Conservation (phyloP, 1,140 invertebrate genomes). For the Hermatobates lingyangjiaoensis region DNA sequence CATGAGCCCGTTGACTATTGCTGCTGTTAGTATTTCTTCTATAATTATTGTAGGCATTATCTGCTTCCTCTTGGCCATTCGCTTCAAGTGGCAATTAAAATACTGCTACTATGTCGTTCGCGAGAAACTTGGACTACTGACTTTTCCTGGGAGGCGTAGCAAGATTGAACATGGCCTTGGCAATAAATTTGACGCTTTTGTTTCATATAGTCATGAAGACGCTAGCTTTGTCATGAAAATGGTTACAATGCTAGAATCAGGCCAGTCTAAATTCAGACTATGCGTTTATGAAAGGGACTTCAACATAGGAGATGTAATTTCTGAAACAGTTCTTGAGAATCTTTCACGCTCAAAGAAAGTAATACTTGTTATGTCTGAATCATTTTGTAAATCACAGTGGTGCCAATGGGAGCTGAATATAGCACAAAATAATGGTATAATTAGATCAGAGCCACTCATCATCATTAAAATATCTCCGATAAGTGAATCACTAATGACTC, state of each 20-base stretch:
- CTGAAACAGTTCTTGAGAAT: conserved; percentile 35
- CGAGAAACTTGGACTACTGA: too few species aligned
- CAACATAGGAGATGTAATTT: conserved; percentile 36
- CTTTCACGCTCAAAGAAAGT: conserved; percentile 37
- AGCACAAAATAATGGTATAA: conserved; percentile 25
- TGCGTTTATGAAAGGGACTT: conserved; percentile 47
- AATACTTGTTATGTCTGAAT: conserved; percentile 38
- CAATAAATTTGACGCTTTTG: conserved; percentile 41
- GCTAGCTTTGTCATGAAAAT: conserved; percentile 35
- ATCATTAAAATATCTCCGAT: conserved; percentile 36
- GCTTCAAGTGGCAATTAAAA: too few species aligned
- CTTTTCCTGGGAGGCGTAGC: too few species aligned
- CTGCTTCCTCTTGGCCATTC: too few species aligned
- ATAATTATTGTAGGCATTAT: too few species aligned
- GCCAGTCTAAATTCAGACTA: conserved; percentile 31
- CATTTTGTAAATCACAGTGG: conserved; percentile 43
- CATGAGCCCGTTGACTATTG: too few species aligned
- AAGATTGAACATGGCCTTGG: too few species aligned
- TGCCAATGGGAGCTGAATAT: conserved; percentile 42
- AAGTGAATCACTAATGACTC: conserved; percentile 28
- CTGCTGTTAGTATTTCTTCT: too few species aligned
- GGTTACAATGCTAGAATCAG: conserved; percentile 32
- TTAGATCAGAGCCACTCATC: conserved; percentile 26
- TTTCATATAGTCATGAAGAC: conserved; percentile 43
- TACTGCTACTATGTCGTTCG: too few species aligned